These are phyloP conservation scores for Lithophane semibrunnea DNA, from an alignment of 2,888 invertebrate species.

Conservation along the genomic window DNA sequence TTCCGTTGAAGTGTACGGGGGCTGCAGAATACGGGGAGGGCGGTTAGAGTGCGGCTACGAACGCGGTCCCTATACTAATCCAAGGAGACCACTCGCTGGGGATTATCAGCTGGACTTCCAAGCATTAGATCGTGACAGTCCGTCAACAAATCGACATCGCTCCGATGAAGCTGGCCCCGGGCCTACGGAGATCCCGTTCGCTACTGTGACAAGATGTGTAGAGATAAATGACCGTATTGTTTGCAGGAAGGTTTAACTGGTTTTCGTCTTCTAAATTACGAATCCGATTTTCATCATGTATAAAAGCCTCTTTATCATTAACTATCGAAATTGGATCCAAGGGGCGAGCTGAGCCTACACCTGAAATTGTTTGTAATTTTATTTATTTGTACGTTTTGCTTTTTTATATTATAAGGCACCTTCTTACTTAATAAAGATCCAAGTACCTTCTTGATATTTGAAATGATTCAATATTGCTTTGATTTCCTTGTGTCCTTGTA, in stretches of 20 bases:
- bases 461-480: background rate
- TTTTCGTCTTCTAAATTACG: background rate
- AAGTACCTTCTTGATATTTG: background rate
- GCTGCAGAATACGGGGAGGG: constrained; percentile 78
- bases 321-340: no score
- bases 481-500: constrained; percentile 14
- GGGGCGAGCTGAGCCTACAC: no score
- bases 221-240: constrained; percentile 49
- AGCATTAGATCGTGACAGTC: background rate
- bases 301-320: background rate
- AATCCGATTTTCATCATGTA: constrained; percentile 11
- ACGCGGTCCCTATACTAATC: constrained; percentile 71
- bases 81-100: constrained; percentile 65
- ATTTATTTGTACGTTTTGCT: background rate
- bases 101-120: constrained; percentile 1
- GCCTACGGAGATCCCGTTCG: constrained; percentile 18
- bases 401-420: background rate
- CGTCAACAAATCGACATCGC: no score
- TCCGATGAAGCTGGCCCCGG: background rate
- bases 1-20: constrained; percentile 66
- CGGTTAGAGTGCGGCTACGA: constrained; percentile 84
- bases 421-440: constrained; percentile 26
- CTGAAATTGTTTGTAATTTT: constrained; percentile 13
- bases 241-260: constrained; percentile 17
- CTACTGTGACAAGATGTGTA: constrained; percentile 40